Base-by-base conservation (phyloP, 2,113 vertebrate genomes). In the Calyptommatus sinebrachiatus region DNA sequence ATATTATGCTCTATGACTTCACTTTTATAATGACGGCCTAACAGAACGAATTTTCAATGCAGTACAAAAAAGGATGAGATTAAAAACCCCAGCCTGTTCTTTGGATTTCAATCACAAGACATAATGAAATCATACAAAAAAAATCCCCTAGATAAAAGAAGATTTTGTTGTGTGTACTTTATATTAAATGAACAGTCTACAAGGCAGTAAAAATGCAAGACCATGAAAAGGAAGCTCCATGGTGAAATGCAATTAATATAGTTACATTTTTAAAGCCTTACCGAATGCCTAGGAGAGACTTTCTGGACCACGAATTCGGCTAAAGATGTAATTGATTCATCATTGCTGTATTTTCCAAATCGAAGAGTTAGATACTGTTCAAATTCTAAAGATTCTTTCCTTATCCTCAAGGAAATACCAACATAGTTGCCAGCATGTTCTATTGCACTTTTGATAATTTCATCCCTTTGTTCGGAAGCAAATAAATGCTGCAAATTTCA, bases 221-320 rank as follows among this genome's bases (percentile, higher is more conserved):
- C 71, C 70, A 86, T 16, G 78, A 28, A 86, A n/a, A 78, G n/a
- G 66, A 80, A 79, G 60, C 4, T 72, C 2, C 26, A 48, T 77
- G 24, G 82, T n/a, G 73, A 18, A 2, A 65, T 22, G 35, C 50
- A 14, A 86, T 8, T 46, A 76, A 68, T 41, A 65, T n/a, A 75
- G 10, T 87, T 88, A 57, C 79, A 66, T 67, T 21, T 57, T 71
- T 29, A 57, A 57, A 10, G 1, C 68, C 98, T 97, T 88, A 99
- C 98, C 95, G 72, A 74, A 84, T 99, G 98, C 66, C 98, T 96
- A 69, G 95, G 92, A 11, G 97, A 95, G 94, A 99, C 94, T 94
- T 99, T 99, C 89, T 99, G 98, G 85, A 99, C 98, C 88, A 97
- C 90, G 63, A 99, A 99, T 90, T 99, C 98, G 7, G 98, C 98